Conservation (phyloP, 2,888 invertebrate species). For the Cartodere bifasciata region DNA sequence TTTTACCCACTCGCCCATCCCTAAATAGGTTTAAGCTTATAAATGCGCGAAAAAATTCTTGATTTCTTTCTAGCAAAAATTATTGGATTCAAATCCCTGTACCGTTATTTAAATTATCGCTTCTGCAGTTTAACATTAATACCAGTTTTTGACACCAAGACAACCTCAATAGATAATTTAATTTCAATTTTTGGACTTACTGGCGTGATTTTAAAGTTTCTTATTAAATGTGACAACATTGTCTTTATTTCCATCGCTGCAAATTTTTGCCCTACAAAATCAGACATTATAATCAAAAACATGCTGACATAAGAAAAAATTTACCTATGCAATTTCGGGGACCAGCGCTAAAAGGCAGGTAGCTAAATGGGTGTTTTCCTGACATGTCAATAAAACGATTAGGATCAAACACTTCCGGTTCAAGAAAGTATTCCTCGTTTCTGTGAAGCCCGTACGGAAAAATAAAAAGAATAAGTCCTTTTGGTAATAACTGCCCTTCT, state of each 20-base stretch:
- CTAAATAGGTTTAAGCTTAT: too few species aligned
- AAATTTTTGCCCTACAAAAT: constrained; percentile 34
- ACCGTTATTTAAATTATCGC: too few species aligned
- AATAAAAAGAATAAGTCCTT: constrained; percentile 32
- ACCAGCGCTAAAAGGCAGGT: constrained; percentile 48
- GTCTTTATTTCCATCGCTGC: constrained; percentile 44
- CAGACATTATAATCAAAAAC: too few species aligned
- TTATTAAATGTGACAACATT: constrained; percentile 39
- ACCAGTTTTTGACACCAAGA: constrained; percentile 9
- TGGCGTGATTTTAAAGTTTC: constrained; percentile 32
- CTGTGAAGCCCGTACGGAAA: constrained; percentile 38
- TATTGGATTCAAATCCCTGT: too few species aligned
- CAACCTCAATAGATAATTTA: constrained; percentile 8
- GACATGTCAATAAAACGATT: constrained; percentile 37
- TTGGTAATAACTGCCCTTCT: constrained; percentile 23
- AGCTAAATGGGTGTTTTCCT: constrained; percentile 37
- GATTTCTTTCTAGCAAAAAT: too few species aligned
- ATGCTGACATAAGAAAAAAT: too few species aligned
- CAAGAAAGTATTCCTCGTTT: constrained; percentile 37
- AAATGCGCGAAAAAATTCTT: too few species aligned
- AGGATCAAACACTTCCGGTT: constrained; percentile 40
- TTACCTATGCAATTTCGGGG: constrained; percentile 47
- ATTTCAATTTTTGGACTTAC: constrained; percentile 14
- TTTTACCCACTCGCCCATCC: too few species aligned
- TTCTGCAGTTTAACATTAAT: constrained; percentile 4